Evolutionary conservation across 2,113 vertebrate species (phyloP).

Genomic region (Calidris pugnax): DNA sequence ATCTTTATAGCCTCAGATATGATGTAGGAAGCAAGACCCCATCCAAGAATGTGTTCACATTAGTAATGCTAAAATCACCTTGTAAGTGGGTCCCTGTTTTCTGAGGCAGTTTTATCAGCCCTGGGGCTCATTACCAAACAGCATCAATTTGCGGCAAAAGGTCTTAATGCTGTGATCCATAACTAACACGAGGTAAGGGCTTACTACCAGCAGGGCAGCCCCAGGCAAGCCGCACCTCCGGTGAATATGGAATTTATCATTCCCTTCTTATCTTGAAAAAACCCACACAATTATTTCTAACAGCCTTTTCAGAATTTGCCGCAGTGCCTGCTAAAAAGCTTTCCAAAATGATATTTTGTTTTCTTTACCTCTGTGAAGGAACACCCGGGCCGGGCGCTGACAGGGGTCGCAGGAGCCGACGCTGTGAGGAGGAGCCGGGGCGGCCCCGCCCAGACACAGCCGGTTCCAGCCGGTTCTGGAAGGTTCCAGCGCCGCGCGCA

Average conservation of each 20-base stretch:
- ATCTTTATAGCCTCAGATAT: not conserved
- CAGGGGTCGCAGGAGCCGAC: too few species aligned
- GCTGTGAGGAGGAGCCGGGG: not conserved
- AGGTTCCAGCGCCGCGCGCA: accelerated
- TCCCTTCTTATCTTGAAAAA: not conserved
- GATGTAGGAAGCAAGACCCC: not conserved
- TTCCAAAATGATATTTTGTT: not conserved
- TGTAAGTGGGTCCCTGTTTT: not conserved
- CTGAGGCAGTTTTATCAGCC: not conserved
- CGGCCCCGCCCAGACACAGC: accelerated
- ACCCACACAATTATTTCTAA: not conserved
- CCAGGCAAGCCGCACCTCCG: not conserved
- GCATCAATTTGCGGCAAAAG: not conserved
- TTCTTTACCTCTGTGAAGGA: not conserved
- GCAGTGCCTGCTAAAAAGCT: too few species aligned
- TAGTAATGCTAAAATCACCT: not conserved
- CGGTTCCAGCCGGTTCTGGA: not conserved
- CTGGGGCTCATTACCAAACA: not conserved
- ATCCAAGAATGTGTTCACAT: not conserved
- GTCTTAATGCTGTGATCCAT: not conserved
- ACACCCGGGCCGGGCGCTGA: accelerated
- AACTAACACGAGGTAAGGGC: not conserved
- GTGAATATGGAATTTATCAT: too few species aligned
- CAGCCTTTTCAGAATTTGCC: not conserved
- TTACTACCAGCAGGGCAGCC: not conserved